Base-by-base conservation (phyloP, 2,797 vertebrate genomes). In the Girardinus metallicus region DNA sequence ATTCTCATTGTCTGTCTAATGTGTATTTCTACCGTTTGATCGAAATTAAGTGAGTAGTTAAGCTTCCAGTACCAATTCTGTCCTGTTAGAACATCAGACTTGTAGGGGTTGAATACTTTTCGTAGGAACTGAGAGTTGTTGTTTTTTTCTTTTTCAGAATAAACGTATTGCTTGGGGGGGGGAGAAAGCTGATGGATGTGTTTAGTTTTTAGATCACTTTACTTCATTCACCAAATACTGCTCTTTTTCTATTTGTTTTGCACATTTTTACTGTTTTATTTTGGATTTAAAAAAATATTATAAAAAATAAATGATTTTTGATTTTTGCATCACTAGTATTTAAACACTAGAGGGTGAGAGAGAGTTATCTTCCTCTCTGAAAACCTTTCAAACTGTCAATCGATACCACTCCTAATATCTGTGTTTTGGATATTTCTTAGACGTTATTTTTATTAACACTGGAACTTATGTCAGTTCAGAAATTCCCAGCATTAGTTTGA, bases 281-380 rank as follows among this genome's bases (percentile, higher is more conserved):
- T 62, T 34, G 7, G 7, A 62, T 62, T 62, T 8, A 0, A 62
- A 31, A 66, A 66, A 23, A 11, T 23, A 23, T 66, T 23, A 4
- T 1, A 39, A 64, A 18, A 64, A 23, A 66, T 11, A 31, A n/a
- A 31, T 0, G 6, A 31, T 9, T 36, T 10, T 66, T 4, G 8
- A 66, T 11, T 39, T 66, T 21, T 66, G 6, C 62, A 39, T 39
- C 62, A 8, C 8, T 23, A 39, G 2, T 8, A 12, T 23, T 73
- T 73, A 64, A 85, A 79, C 92, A 89, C 87, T 83, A 91, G 92
- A 89, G 89, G 89, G 88, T 70, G 36, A 0, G 62, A 51, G 53
- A 86, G 87, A 16, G 73, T 46, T 73, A 53, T 36, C 55, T 31
- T 81, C 55, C 18, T 66, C 26, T 83, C 41, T 66, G 77, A 41